A percentile compares a stretch with the other conserved stretches of the same genome.
Conservation (phyloP, 2,113 vertebrate genomes). For the Microcebus murinus region DNA sequence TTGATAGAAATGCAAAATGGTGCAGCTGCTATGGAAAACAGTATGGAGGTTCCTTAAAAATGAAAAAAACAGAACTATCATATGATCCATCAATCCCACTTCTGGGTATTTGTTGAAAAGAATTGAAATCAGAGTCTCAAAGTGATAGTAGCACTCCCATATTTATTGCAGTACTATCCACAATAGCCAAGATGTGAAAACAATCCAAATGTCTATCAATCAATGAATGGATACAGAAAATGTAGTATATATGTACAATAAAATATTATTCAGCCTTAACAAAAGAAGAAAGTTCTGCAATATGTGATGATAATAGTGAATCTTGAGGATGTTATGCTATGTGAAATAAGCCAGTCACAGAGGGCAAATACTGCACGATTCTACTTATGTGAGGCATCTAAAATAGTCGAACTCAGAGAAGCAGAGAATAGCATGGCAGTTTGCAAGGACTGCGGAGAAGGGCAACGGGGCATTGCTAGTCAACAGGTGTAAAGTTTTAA, state of each 20-base stretch:
- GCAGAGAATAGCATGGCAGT: not conserved
- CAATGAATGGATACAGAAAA: not conserved
- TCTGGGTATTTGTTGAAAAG: not conserved
- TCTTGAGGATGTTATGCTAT: not conserved
- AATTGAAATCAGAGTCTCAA: not conserved
- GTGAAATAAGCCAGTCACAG: not conserved
- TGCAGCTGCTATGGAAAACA: not conserved
- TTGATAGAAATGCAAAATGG: not conserved
- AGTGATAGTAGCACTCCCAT: not conserved
- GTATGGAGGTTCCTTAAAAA: not conserved
- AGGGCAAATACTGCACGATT: not conserved
- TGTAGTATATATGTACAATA: not conserved
- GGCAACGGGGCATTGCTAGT: not conserved
- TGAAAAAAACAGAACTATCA: not conserved
- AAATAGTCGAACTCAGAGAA: not conserved
- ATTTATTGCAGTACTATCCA: not conserved
- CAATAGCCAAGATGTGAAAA: not conserved
- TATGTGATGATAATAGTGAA: not conserved
- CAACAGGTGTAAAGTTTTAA: not conserved
- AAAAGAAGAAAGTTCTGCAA: not conserved
- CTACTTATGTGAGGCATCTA: not conserved
- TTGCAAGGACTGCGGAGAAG: not conserved
- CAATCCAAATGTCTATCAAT: not conserved
- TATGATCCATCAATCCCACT: not conserved
- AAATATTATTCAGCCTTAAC: not conserved